Base-by-base conservation (phyloP, 2,888 invertebrate species). In the Acholoe squamosa region DNA sequence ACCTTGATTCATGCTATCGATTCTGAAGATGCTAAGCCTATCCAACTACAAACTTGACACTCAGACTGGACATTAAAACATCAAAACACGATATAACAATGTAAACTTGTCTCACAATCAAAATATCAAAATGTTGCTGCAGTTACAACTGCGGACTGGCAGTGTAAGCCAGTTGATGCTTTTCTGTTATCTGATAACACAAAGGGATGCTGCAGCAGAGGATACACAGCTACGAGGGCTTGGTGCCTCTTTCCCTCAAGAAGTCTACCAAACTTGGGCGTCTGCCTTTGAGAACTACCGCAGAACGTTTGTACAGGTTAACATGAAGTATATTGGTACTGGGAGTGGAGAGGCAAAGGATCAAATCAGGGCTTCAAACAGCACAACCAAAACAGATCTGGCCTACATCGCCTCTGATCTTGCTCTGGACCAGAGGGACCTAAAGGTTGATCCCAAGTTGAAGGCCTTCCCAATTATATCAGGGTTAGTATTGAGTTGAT, bases 201-300 rank as follows among this genome's bases (percentile, higher is more conserved):
- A 3, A 43, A 43, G 3, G 43, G 10, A 10, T 43, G 10, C 43
- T 43, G 10, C 10, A 3, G 43, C 5, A 10, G 43, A 43, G n/a
- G 61, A 61, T n/a, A 61, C 14, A 19, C 3, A 84, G 12, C 25
- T 91, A n/a, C 22, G 19, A 19, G 92, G 92, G 0, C 54, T 54
- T 0, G 92, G 92, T 16, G 92, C 92, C 0, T 80, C 92, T 12
- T 91, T 92, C 71, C 92, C 92, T 0, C 84, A 84, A n/a, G 89
- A 91, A 56, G 92, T 91, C 22, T 92, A 92, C 90, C 84, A 90
- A 22, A 84, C 91, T 0, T 92, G 92, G 92, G 31, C 67, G 51
- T 89, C 92, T 14, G 84, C 91, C 54, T 92, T 89, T 34, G 90
- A 90, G 56, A 88, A 88, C 34, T 33, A 71, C 54, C 61, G 92